Conservation (phyloP, 1,140 invertebrate genomes). For the Cydia strobilella region DNA sequence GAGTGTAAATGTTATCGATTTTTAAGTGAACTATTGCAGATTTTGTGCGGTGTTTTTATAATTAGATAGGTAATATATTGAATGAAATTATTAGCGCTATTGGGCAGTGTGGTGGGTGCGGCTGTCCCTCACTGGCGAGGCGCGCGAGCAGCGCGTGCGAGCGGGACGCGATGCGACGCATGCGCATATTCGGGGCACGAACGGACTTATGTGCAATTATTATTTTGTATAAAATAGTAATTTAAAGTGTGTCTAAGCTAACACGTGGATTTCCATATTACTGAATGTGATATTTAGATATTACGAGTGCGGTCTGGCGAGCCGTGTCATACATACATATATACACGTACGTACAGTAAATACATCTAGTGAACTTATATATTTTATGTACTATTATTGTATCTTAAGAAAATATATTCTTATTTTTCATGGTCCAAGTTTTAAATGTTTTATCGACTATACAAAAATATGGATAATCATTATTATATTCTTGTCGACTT, state of each 20-base stretch:
- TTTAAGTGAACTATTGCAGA: conserved; percentile 77
- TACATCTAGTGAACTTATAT: conserved; percentile 78
- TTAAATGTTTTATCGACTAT: conserved; percentile 80
- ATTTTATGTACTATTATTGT: conserved; percentile 80
- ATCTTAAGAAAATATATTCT: conserved; percentile 80
- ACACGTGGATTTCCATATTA: conserved; percentile 78
- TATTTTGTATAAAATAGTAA: conserved; percentile 79
- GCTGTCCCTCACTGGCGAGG: conserved; percentile 42
- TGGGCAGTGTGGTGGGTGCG: conserved; percentile 50
- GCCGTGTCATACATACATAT: conserved; percentile 51
- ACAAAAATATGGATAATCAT: conserved; percentile 79
- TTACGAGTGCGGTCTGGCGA: conserved; percentile 70
- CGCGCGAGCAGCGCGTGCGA: conserved; percentile 51
- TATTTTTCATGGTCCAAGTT: conserved; percentile 80
- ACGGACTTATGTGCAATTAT: conserved; percentile 79
- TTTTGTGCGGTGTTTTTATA: conserved; percentile 80
- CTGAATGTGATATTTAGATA: conserved; percentile 80
- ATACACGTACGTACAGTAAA: conserved; percentile 68
- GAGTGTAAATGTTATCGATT: conserved; percentile 80
- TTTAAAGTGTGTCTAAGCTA: conserved; percentile 75
- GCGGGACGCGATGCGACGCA: conserved; percentile 38
- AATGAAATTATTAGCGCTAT: conserved; percentile 75
- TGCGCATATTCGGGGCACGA: conserved; percentile 50
- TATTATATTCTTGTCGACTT: conserved; percentile 79
- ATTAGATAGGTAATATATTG: conserved; percentile 81